Evolutionary conservation across 1,140 invertebrate species (phyloP), one percentile per base, ranked within the genome.

Genomic region (Drosophila dunni): DNA sequence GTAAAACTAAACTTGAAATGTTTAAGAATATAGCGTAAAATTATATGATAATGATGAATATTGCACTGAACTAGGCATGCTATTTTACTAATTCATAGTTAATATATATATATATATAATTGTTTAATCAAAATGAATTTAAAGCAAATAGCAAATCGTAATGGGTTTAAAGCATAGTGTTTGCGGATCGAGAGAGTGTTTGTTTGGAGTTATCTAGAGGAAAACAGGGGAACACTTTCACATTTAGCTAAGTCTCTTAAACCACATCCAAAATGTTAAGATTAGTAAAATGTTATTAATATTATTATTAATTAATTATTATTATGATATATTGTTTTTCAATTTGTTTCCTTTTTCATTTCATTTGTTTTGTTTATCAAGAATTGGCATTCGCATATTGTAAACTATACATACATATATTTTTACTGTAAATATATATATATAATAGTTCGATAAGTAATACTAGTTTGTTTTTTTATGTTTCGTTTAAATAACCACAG

Each of bases 11-110:
- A 64, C 7, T 63, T 75, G 61, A 71, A 61, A 65, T 54, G 48
- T 54, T 83, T 70, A 69, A 79, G 61, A 63, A 61, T 67, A 78
- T 53, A 45, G 51, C 62, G 60, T 69, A 74, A 71, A 62, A 60
- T 44, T 72, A 73, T 58, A 77, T 71, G 45, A 79, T 79, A 58
- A 58, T 70, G 61, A 64, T 80, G 68, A 79, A 83, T 88, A 88
- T 88, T 88, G 83, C 83, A 88, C 83, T 78, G 80, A 89, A 79
- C 79, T 88, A 86, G 83, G 84, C 78, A 83, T 88, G 66, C 68
- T 77, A 88, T 85, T 89, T 88, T 17, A 74, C 83, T 89, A 88
- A 82, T 70, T 29, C 6, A 29, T 29, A 29, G 24, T 29, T 29
- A 2, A 2, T 20, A 20, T 20, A 29, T 29, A 29, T 4, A 5